Conservation (phyloP, 2,797 vertebrate genomes). For the Megaceryle alcyon region DNA sequence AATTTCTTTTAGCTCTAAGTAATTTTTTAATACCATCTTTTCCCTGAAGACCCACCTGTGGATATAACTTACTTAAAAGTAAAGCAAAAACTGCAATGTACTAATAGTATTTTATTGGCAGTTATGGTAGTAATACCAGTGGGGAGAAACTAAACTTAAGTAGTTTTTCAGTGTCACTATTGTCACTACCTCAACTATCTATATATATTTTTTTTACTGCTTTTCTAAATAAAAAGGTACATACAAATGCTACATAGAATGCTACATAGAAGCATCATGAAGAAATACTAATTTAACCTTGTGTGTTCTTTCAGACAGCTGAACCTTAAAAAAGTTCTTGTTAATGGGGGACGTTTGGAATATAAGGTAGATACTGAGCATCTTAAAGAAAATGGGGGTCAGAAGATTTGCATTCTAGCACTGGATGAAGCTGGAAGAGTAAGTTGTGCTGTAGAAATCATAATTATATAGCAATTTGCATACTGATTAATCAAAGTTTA, state of each 20-base stretch:
- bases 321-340: slow-evolving; percentile 93
- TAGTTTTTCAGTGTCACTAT: not conserved
- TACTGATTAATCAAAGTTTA: not conserved
- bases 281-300: slow-evolving; percentile 2
- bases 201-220: not conserved
- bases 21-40: too few relatives aligned
- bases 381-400: slow-evolving; percentile 88
- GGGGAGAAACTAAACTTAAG: not conserved
- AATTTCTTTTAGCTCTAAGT: too few relatives aligned
- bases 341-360: slow-evolving; percentile 91
- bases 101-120: not conserved
- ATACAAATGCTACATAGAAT: not conserved
- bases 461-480: not conserved
- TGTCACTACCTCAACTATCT: not conserved
- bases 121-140: not conserved
- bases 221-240: not conserved
- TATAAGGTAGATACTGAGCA: slow-evolving; percentile 89
- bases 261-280: not conserved
- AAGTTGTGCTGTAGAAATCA: slow-evolving; percentile 51
- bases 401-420: slow-evolving; percentile 88
- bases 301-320: slow-evolving; percentile 84
- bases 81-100: not conserved
- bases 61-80: not conserved
- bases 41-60: too few relatives aligned
- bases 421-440: slow-evolving; percentile 95